Evolutionary conservation across 2,888 invertebrate species (phyloP).

Genomic region (Orthonevra nobilis): DNA sequence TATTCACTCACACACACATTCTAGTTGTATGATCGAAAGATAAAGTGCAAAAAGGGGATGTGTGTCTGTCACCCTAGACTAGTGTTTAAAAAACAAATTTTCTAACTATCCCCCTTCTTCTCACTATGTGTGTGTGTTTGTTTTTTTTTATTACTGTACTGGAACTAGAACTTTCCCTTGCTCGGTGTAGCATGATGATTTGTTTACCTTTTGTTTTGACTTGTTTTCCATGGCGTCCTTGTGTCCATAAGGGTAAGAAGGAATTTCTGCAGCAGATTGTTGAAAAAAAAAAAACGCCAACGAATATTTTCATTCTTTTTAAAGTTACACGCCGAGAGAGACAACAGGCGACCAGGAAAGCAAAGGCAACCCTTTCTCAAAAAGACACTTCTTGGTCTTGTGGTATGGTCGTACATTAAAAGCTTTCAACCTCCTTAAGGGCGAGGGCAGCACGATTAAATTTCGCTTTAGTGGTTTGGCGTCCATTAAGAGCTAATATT

Average conservation of each 20-base stretch:
- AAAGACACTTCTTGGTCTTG: conserved; percentile 7
- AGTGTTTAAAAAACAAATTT: conserved; percentile 44
- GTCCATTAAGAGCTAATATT: conserved; percentile 65
- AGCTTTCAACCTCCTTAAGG: conserved; percentile 47
- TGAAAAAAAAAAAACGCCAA: conserved; percentile 13
- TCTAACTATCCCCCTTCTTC: conserved; percentile 8
- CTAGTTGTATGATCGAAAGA: conserved; percentile 3
- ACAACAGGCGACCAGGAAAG: too few relatives aligned
- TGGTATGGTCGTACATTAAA: conserved; percentile 57
- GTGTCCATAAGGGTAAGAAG: conserved; percentile 20
- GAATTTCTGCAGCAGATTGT: conserved; percentile 42
- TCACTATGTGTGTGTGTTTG: too few relatives aligned
- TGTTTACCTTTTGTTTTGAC: conserved; percentile 66
- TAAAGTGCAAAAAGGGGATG: conserved; percentile 51
- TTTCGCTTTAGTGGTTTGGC: conserved; percentile 62
- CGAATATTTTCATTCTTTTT: conserved; percentile 31
- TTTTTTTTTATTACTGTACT: too few relatives aligned
- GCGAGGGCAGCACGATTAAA: conserved; percentile 51
- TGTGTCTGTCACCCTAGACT: conserved; percentile 63
- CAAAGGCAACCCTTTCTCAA: conserved; percentile 45
- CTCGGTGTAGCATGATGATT: conserved; percentile 71
- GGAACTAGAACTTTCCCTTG: conserved; percentile 54
- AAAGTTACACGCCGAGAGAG: conserved; percentile 16
- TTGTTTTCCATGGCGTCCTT: conserved; percentile 37
- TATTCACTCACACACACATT: conserved; percentile 4